phyloP scores from a whole-genome alignment of 2,113 vertebrate species.

The Tetraodon nigroviridis region DNA sequence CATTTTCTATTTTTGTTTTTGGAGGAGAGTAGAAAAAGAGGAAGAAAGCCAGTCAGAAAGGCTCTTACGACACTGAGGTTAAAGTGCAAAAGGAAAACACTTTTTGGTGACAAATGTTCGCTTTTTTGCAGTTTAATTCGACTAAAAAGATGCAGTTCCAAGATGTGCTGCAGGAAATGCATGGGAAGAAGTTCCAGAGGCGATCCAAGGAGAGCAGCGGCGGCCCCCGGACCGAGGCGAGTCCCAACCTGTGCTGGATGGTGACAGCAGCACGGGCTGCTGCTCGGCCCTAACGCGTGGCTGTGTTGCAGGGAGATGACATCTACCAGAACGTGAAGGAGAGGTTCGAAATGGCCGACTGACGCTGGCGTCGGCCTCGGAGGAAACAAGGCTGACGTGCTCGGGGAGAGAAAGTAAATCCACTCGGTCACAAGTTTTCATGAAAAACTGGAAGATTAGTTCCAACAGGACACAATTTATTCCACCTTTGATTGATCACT shows the following conservation, averaged over 20 bases:
- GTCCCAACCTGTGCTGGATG: conserved; percentile 9
- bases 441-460: too few relatives aligned
- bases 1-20: conserved; percentile 3
- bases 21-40: too few relatives aligned
- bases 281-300: background rate
- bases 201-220: background rate
- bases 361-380: background rate
- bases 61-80: background rate
- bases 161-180: conserved; percentile 66
- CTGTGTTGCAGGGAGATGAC: conserved; percentile 11
- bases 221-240: conserved; percentile 35
- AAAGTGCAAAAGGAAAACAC: background rate
- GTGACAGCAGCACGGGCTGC: conserved; percentile 31
- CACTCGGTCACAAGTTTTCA: background rate
- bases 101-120: background rate
- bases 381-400: background rate
- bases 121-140: conserved; percentile 31
- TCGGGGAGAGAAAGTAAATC: background rate
- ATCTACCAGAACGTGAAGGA: conserved; percentile 62
- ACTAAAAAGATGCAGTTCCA: conserved; percentile 49
- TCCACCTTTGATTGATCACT: too few relatives aligned
- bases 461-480: background rate
- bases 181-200: conserved; percentile 31
- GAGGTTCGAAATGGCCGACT: conserved; percentile 19
- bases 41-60: conserved; percentile 30